These are phyloP conservation scores for Gymnocephalus cernua DNA, from an alignment of 2,113 vertebrate species.

Conservation along the genomic window DNA sequence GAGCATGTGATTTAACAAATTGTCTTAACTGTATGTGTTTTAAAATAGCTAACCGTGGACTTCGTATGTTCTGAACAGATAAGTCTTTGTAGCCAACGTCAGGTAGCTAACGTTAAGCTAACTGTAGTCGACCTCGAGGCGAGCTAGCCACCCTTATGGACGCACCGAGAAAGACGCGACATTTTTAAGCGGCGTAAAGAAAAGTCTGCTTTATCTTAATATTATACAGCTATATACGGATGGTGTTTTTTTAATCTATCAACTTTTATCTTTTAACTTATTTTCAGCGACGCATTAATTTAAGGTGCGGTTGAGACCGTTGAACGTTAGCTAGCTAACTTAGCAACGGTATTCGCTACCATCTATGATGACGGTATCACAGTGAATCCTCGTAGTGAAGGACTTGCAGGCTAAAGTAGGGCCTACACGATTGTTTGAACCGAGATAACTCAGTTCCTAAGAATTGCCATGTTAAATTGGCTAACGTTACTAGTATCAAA, in stretches of 20 bases:
- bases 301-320: no score
- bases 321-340: background rate
- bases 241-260: background rate
- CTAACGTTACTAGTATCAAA: no score
- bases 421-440: background rate
- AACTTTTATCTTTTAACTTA: no score
- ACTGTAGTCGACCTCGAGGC: slow-evolving; percentile 52
- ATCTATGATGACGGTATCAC: background rate
- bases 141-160: background rate
- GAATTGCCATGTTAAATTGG: no score
- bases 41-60: accelerated
- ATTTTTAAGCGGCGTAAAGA: background rate
- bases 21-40: background rate
- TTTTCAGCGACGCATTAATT: background rate
- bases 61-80: background rate
- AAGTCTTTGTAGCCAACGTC: slow-evolving; percentile 1
- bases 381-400: background rate
- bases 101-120: slow-evolving; percentile 15
- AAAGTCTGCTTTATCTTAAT: accelerated
- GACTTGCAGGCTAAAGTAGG: background rate
- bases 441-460: no score
- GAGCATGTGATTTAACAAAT: background rate
- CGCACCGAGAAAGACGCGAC: background rate
- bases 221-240: accelerated
- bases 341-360: no score